Base-by-base conservation (phyloP, 2,113 vertebrate genomes). In the Vidua chalybeata region DNA sequence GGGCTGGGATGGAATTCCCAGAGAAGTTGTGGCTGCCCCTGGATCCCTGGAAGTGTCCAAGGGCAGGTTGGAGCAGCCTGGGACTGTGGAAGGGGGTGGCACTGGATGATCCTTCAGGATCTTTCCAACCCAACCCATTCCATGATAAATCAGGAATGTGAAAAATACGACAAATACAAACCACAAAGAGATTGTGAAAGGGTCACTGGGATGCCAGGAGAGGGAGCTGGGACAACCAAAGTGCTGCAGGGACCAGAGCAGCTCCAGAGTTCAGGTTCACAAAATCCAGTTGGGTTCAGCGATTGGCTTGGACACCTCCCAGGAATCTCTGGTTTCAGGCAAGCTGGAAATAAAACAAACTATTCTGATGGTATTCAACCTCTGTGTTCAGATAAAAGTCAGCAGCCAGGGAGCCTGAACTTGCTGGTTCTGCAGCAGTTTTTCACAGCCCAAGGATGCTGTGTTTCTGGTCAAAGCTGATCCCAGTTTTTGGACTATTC, bases 281-380 rank as follows among this genome's bases (percentile, higher is more conserved):
- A 48, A 82, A 89, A 91, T 41, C 69, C 90, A 72, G 18, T 78
- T 43, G 81, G 56, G 62, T 82, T 91, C 56, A 89, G 66, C 0
- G 3, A 43, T 26, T 24, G 87, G 27, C 69, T 87, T 96, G 90
- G 95, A 87, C 30, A 52, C 58, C 51, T 89, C 87, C 66, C 93
- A 89, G 87, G 84, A 87, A 85, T 78, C 87, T 94, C 93, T 74
- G 87, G 84, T 95, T 95, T 93, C 90, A 4, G 19, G 89, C 61
- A 33, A 63, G 81, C 0, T 89, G 77, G 87, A 81, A 91, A 84
- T 77, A n/a, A 83, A 93, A 21, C 69, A 69, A 95, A 64, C 72
- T 54, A 28, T 61, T 68, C 86, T 52, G 45, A 3, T 64, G 75
- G 83, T 90, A 45, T 92, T 90, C 30, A 56, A 41, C 75, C 74